Base-by-base conservation (phyloP, 2,113 vertebrate species). In the Neopipo cinnamomea region DNA sequence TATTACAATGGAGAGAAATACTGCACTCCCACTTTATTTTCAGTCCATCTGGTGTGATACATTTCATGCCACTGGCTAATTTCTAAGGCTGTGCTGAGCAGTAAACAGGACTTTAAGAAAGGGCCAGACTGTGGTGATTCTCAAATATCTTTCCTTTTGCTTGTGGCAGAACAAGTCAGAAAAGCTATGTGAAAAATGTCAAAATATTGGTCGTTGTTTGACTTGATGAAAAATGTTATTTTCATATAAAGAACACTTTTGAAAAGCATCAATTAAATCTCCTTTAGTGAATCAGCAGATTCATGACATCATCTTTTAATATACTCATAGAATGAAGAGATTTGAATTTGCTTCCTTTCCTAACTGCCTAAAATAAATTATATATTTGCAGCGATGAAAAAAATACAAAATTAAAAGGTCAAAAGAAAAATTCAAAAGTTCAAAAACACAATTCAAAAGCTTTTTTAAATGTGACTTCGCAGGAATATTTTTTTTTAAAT, bases 261-360 rank as follows among this genome's bases (percentile, higher is more conserved):
- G 11, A 66, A 94, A 82, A 65, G 20, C 44, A 72, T 44, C 33
- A 39, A 9, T 74, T 67, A 73, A 44, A 75, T 96, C 82, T 68
- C 52, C 24, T 50, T 58, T 28, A 50, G 21, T 0, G 0, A 88
- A 83, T n/a, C 0, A 0, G 33, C 24, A 73, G 41, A 76, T 68
- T 85, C 35, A 24, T 52, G 42, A 66, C 10, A 52, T 49, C n/a
- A 62, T 13, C 18, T 79, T 65, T 83, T 66, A 65, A 70, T 30
- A 35, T 5, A 22, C 33, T 46, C 44, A 37, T 0, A 53, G 30
- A 81, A 89, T 22, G 16, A 80, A 50, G 42, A 80, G 14, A 90
- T 44, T 42, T 55, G 7, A 67, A 55, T 71, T 74, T 74, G 25
- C 15, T 82, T 47, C 22, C 27, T 82, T 55, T 53, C n/a, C 4